A percentile compares a stretch with the other conserved stretches of the same genome.
These are phyloP conservation scores for Ceriagrion tenellum DNA, from an alignment of 2,888 invertebrate genomes.

Conservation along the genomic window DNA sequence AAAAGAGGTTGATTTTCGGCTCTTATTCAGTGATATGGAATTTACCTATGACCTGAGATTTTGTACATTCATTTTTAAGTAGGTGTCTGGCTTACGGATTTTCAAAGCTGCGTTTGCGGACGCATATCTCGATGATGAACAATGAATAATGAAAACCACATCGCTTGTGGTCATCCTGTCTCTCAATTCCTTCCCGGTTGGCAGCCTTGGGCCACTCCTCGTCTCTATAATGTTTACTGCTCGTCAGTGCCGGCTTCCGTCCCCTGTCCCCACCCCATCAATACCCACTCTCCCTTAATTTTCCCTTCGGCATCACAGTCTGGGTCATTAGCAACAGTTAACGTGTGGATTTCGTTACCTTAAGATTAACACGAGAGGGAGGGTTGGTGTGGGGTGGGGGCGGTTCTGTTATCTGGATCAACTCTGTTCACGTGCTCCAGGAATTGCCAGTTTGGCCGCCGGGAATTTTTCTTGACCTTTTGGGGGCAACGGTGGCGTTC, in stretches of 20 bases:
- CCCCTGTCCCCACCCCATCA: too few relatives aligned
- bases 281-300: neutral
- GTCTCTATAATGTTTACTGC: neutral
- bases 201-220: neutral
- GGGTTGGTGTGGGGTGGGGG: neutral
- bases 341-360: neutral
- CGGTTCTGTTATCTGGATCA: conserved; percentile 17
- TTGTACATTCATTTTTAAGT: too few relatives aligned
- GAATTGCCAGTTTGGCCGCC: conserved; percentile 4
- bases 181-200: neutral
- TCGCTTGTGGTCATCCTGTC: too few relatives aligned
- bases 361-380: neutral
- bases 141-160: too few relatives aligned
- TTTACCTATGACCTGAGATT: too few relatives aligned
- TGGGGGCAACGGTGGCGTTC: neutral
- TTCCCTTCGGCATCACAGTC: conserved; percentile 2
- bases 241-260: neutral
- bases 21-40: too few relatives aligned
- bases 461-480: neutral
- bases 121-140: too few relatives aligned
- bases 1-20: too few relatives aligned
- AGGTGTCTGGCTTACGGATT: too few relatives aligned
- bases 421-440: neutral
- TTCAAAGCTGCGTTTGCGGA: too few relatives aligned
- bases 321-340: conserved; percentile 10